Conservation (phyloP, 2,888 invertebrate genomes). For the Dexiosoma caninum region DNA sequence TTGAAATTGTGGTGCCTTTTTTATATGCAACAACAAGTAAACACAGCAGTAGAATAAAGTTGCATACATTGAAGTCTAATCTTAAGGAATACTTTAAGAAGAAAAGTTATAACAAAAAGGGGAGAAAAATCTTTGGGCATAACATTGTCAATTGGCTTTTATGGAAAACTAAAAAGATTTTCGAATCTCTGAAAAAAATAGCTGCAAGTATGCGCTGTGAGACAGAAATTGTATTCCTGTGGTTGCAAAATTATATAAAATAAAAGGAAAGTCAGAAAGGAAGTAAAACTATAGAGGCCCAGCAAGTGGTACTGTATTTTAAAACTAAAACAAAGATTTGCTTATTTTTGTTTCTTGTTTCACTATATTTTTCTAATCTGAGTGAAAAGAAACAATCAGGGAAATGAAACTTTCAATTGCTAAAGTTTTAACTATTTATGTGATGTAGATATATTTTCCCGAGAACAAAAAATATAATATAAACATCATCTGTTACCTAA, state of each 20-base stretch:
- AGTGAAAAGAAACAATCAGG: background rate
- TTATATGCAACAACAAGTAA: conserved; percentile 16
- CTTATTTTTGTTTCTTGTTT: background rate
- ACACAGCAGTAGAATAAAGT: background rate
- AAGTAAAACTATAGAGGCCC: conserved; percentile 43
- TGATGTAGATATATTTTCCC: conserved; percentile 10
- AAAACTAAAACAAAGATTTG: conserved; percentile 13
- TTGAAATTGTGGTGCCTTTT: conserved; percentile 32
- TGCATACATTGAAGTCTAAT: conserved; percentile 43
- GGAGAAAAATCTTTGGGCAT: too few relatives aligned
- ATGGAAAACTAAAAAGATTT: conserved; percentile 41
- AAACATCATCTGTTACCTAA: background rate
- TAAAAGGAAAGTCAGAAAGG: background rate
- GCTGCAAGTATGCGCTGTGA: background rate
- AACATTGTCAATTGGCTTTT: conserved; percentile 45
- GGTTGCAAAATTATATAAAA: background rate
- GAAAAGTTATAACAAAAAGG: too few relatives aligned
- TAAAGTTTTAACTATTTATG: conserved; percentile 23
- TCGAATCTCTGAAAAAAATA: background rate
- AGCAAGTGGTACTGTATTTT: conserved; percentile 47
- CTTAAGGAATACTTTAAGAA: conserved; percentile 45
- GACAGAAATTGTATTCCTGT: background rate
- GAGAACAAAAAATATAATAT: background rate
- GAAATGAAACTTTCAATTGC: background rate
- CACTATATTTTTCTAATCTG: background rate